phyloP scores from a whole-genome alignment of 2,888 invertebrate species.

The Schizaphis graminum region DNA sequence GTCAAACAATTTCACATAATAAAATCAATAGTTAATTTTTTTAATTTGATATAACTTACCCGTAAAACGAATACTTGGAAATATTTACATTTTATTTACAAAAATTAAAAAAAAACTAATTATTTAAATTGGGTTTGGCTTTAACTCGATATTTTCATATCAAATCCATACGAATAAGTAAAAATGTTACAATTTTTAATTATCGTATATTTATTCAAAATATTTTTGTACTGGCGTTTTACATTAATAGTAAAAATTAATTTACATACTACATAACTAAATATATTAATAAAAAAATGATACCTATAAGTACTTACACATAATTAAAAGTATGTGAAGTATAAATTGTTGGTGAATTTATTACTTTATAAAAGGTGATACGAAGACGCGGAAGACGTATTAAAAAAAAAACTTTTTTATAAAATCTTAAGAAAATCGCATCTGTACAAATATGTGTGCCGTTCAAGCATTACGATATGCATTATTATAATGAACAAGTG shows the following conservation, averaged over 20 bases:
- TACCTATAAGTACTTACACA: background rate
- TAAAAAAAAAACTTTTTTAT: too few relatives aligned
- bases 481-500: too few relatives aligned
- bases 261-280: background rate
- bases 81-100: conserved; percentile 9
- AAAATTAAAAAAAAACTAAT: background rate
- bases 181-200: background rate
- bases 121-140: background rate
- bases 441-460: too few relatives aligned
- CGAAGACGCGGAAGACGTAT: background rate
- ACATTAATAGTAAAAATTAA: background rate
- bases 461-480: too few relatives aligned
- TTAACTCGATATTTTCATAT: background rate
- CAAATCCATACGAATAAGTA: background rate
- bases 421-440: too few relatives aligned
- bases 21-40: conserved; percentile 30
- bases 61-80: background rate
- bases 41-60: background rate
- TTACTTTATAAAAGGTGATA: background rate
- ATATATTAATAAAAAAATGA: background rate
- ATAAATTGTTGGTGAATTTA: background rate
- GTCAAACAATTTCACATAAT: conserved; percentile 26
- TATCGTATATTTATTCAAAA: background rate
- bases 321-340: background rate
- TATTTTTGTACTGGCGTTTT: background rate